Evolutionary conservation across 2,113 vertebrate genomes (phyloP).

Genomic region (Thunnus thynnus): DNA sequence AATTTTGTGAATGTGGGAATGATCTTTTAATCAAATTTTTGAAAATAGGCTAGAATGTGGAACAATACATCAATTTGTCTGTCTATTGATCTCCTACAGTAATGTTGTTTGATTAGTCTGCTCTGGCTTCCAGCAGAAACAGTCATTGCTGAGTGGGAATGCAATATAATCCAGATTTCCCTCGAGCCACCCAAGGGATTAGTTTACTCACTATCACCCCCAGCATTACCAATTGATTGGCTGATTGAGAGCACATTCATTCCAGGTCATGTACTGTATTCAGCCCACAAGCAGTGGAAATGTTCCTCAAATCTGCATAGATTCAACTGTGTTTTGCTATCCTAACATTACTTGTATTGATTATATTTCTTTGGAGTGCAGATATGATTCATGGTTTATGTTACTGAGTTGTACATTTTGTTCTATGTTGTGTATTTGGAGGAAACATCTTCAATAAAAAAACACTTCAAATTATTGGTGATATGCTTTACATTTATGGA

Average conservation of each 20-base stretch:
- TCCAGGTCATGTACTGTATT: constrained; percentile 73
- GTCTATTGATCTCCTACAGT: constrained; percentile 64
- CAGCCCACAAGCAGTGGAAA: constrained; percentile 67
- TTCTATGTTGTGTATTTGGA: background rate
- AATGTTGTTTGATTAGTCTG: constrained; percentile 78
- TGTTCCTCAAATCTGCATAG: constrained; percentile 67
- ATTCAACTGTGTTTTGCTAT: constrained; percentile 24
- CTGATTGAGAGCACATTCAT: constrained; percentile 78
- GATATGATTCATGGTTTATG: constrained; percentile 30
- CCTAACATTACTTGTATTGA: constrained; percentile 39
- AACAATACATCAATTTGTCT: constrained; percentile 63
- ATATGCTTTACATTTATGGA: background rate
- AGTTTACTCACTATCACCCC: constrained; percentile 71
- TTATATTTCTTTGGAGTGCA: constrained; percentile 28
- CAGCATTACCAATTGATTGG: constrained; percentile 79
- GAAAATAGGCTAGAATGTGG: constrained; percentile 27
- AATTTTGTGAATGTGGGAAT: constrained; percentile 7
- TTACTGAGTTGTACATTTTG: background rate
- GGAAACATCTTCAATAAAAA: background rate
- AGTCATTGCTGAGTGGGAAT: constrained; percentile 61
- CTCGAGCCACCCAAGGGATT: constrained; percentile 70
- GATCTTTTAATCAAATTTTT: constrained; percentile 46
- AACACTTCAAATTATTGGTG: background rate
- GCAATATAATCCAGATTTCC: constrained; percentile 76
- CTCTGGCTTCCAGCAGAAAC: constrained; percentile 66